These are phyloP conservation scores for Meda fulgida DNA, from an alignment of 2,797 vertebrate genomes.

Conservation along the genomic window DNA sequence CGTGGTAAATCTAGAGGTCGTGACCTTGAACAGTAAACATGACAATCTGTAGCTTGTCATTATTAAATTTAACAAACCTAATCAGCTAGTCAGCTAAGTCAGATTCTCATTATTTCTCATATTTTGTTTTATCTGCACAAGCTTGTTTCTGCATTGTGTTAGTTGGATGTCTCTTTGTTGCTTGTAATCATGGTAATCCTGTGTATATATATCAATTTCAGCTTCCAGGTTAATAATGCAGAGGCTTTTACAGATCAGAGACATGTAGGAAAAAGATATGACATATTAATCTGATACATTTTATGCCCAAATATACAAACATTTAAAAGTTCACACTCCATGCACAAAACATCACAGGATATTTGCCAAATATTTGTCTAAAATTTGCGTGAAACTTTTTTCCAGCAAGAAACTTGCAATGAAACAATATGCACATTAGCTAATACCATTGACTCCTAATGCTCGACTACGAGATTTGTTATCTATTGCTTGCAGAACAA, in stretches of 20 bases:
- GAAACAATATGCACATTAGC: neutral
- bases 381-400: neutral
- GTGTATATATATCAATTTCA: neutral
- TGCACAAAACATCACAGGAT: neutral
- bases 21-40: neutral
- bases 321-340: neutral
- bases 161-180: conserved; percentile 19
- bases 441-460: conserved; percentile 6
- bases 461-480: conserved; percentile 11
- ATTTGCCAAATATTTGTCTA: neutral
- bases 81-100: neutral
- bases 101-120: neutral
- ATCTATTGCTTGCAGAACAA: conserved; percentile 26
- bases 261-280: conserved; percentile 7
- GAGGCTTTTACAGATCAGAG: conserved; percentile 30
- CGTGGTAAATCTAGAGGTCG: neutral
- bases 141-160: neutral
- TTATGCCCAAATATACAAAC: conserved; percentile 4
- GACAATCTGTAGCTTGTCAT: neutral
- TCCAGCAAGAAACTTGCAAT: neutral
- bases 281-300: conserved; percentile 8
- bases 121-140: neutral
- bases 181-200: conserved; percentile 4
- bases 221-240: conserved; percentile 10
- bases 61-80: neutral